Evolutionary conservation across 1,140 invertebrate genomes (phyloP).

Genomic region (Drosophila saltans): DNA sequence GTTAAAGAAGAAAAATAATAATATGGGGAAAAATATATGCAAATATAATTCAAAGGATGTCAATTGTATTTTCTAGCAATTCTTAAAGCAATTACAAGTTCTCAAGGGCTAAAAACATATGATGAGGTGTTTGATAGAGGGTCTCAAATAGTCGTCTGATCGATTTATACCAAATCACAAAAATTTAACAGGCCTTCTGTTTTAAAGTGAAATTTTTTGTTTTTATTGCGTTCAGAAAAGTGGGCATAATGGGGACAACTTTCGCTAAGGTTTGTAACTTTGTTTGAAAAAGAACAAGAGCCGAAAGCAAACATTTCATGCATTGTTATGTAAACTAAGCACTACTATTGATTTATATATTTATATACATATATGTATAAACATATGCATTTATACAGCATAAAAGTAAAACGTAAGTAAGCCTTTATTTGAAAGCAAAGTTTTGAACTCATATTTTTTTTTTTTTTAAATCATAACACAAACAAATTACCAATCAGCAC

Average conservation of each 20-base stretch:
- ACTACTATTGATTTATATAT: constrained; percentile 1
- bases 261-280: constrained; percentile 41
- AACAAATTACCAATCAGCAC: no score
- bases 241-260: constrained; percentile 49
- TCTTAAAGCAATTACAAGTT: no score
- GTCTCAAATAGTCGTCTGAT: neutral
- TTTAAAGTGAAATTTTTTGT: constrained; percentile 42
- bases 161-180: neutral
- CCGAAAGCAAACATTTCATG: constrained; percentile 26
- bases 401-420: no score
- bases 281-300: constrained; percentile 16
- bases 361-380: no score
- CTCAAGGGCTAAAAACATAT: neutral
- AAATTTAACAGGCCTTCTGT: constrained; percentile 17
- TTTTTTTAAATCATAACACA: no score
- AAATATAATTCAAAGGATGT: no score
- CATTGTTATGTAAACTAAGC: constrained; percentile 50
- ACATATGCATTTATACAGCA: no score
- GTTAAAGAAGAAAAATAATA: no score
- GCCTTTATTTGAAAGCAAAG: no score
- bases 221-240: constrained; percentile 39
- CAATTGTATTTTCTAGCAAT: no score
- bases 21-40: no score
- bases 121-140: neutral
- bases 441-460: no score